Evolutionary conservation across 2,797 vertebrate species (phyloP).

Genomic region (Dryobates pubescens): DNA sequence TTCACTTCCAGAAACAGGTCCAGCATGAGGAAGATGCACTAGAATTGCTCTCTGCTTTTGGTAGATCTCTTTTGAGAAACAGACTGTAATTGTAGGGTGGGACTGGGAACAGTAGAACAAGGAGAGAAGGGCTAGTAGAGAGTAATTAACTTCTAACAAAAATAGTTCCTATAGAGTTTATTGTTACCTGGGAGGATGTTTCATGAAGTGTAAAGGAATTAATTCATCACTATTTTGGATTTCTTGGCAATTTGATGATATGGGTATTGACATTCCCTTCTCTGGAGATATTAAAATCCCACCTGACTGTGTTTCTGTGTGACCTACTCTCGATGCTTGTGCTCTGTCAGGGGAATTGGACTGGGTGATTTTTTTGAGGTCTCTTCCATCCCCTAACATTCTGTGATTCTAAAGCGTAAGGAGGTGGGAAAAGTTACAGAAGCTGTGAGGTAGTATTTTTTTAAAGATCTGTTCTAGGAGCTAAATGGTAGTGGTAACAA

Average conservation of each 20-base stretch:
- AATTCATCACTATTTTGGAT: neutral
- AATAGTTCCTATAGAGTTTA: neutral
- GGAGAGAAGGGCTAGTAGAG: neutral
- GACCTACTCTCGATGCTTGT: too few relatives aligned
- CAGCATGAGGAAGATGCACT: neutral
- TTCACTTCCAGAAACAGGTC: neutral
- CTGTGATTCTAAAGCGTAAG: neutral
- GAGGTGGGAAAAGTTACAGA: neutral
- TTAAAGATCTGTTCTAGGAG: neutral
- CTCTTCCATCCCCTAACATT: too few relatives aligned
- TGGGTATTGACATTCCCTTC: neutral
- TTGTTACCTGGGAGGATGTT: accelerated
- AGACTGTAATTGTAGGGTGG: neutral
- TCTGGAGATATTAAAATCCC: too few relatives aligned
- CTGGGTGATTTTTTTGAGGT: too few relatives aligned
- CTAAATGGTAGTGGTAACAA: neutral
- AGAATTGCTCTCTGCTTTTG: neutral
- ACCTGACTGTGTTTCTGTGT: too few relatives aligned
- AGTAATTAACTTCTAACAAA: neutral
- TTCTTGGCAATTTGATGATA: neutral
- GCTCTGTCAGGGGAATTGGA: too few relatives aligned
- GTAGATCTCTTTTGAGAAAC: neutral
- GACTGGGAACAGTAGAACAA: neutral
- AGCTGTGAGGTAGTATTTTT: neutral
- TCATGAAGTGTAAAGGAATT: neutral